Conservation (phyloP, 2,888 invertebrate genomes). For the Eupithecia subfuscata region DNA sequence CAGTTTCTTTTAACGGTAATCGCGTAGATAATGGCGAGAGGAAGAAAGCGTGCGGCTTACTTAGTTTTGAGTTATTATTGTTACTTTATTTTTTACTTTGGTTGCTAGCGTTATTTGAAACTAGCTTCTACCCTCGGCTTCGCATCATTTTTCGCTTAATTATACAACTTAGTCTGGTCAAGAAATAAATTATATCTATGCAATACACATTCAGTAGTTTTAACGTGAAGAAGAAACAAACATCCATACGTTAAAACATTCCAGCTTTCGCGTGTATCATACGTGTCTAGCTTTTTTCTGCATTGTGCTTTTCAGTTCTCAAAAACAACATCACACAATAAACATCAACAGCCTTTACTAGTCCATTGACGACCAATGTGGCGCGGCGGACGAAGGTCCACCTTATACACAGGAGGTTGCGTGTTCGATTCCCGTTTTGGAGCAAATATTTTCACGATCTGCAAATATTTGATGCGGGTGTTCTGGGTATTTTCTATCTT, state of each 20-base stretch:
- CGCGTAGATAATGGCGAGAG: constrained; percentile 42
- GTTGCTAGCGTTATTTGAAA: not conserved
- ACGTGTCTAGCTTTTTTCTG: too few relatives aligned
- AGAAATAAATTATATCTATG: not conserved
- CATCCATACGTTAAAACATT: not conserved
- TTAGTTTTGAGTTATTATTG: constrained; percentile 16
- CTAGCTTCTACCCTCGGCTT: not conserved
- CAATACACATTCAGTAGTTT: not conserved
- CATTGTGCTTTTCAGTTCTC: too few relatives aligned
- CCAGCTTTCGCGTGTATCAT: too few relatives aligned
- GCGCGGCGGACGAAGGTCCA: too few relatives aligned
- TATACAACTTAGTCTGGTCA: too few relatives aligned
- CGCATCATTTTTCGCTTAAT: not conserved
- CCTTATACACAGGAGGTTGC: too few relatives aligned
- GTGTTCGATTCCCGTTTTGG: too few relatives aligned
- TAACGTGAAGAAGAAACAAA: not conserved
- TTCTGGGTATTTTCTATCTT: not conserved
- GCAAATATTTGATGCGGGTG: too few relatives aligned
- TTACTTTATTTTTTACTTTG: not conserved
- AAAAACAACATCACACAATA: too few relatives aligned
- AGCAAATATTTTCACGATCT: too few relatives aligned
- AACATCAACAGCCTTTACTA: too few relatives aligned
- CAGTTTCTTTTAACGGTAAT: constrained; percentile 68
- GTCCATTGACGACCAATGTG: too few relatives aligned
- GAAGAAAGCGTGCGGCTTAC: constrained; percentile 22